A percentile compares a stretch with the other conserved stretches of the same genome.
phyloP scores from a whole-genome alignment of 1,140 invertebrate species.

The Leucophenga varia region DNA sequence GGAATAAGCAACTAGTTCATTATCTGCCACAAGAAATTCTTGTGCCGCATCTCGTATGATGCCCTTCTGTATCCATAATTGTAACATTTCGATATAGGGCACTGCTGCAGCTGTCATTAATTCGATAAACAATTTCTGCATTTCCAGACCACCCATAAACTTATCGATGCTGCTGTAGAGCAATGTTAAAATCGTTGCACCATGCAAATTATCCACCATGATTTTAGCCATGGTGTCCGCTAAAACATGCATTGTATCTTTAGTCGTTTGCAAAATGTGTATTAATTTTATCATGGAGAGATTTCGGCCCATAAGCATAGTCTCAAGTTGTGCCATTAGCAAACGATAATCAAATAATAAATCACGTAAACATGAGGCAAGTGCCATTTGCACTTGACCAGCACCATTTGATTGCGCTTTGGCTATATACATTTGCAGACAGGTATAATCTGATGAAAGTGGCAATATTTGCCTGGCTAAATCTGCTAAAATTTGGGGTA shows the following conservation, averaged over 20 bases:
- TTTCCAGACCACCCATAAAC: slow-evolving; percentile 74
- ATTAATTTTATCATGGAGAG: slow-evolving; percentile 87
- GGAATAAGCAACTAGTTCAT: slow-evolving; percentile 81
- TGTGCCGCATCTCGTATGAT: slow-evolving; percentile 87
- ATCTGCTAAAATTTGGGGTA: slow-evolving; percentile 72
- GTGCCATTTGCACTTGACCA: slow-evolving; percentile 89
- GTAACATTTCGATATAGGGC: slow-evolving; percentile 89
- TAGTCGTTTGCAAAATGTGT: slow-evolving; percentile 84
- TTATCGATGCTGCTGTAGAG: slow-evolving; percentile 81
- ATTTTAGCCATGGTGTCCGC: slow-evolving; percentile 76
- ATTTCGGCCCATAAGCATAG: slow-evolving; percentile 71
- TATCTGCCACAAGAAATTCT: slow-evolving; percentile 90
- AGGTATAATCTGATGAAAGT: slow-evolving; percentile 83
- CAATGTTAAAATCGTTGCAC: slow-evolving; percentile 81
- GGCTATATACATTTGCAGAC: slow-evolving; percentile 82
- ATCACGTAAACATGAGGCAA: slow-evolving; percentile 72
- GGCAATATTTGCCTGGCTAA: slow-evolving; percentile 81
- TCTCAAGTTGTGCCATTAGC: slow-evolving; percentile 83
- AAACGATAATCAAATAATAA: slow-evolving; percentile 62
- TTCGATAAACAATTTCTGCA: slow-evolving; percentile 78
- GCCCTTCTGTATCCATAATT: slow-evolving; percentile 94
- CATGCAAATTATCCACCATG: slow-evolving; percentile 75
- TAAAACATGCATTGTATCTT: slow-evolving; percentile 80
- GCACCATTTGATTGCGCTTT: slow-evolving; percentile 72
- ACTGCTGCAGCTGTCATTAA: slow-evolving; percentile 77